Base-by-base conservation (phyloP, 2,888 invertebrate species). In the Koerneria pararmatus region DNA sequence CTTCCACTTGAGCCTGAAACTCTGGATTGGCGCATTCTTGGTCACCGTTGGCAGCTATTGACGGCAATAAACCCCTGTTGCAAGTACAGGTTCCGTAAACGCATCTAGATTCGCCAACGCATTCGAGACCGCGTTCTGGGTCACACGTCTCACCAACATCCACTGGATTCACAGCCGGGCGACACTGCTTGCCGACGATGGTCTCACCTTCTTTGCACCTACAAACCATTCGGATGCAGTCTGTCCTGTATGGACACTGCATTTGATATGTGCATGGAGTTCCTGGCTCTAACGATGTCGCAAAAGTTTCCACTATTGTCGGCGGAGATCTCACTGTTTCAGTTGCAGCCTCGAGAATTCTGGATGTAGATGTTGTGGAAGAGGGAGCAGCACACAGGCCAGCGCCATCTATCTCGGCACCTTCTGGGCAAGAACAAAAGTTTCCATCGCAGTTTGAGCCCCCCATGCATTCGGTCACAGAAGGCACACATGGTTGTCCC, bases 191-290 rank as follows among this genome's bases (percentile, higher is more conserved):
- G 32, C 74, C 75, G 0, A 77, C 75, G 22, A 80, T 80, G 2
- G 81, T 82, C 65, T 81, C 81, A 57, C 76, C 76, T 59, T 68
- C 65, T 31, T 70, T 71, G 65, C 82, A 82, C 0, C 81, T 70
- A 66, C 82, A 82, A 19, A 82, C 78, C 31, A 78, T 78, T 29
- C 78, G 73, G 6, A 77, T 46, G 60, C 82, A 82, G 68, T 78
- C 77, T 0, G 80, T 76, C 6, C 79, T 69, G 63, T 71, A 78
- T 1, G 75, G 75, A 49, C 82, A 82, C 59, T 82, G 76, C 37
- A 74, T 65, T 2, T 73, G 70, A 1, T 74, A 51, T 2, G 61
- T 71, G 57, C 82, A 82, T 46, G 69, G 70, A 24, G 73, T 71
- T 19, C 82, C 82, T 0, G 80, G 73, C 5, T 66, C 63, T 15